Conservation (phyloP, 2,888 invertebrate genomes). For the Trachelus stipa region DNA sequence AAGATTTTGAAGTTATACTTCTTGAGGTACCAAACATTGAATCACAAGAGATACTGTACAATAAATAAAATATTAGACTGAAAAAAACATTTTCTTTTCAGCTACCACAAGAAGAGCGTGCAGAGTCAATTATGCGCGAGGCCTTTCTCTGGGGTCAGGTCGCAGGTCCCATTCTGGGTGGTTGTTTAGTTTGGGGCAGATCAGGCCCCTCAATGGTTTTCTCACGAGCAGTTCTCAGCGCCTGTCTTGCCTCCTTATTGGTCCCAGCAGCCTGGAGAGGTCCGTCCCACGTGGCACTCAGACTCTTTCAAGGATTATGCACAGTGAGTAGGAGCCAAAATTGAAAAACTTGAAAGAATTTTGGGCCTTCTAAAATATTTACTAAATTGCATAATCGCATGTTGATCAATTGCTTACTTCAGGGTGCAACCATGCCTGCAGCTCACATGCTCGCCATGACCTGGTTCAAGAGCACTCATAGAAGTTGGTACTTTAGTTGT, state of each 20-base stretch:
- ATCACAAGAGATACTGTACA: not conserved
- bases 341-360: not conserved
- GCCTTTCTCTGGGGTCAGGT: constrained; percentile 72
- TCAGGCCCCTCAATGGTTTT: constrained; percentile 71
- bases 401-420: constrained; percentile 21
- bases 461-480: constrained; percentile 71
- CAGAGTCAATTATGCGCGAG: constrained; percentile 70
- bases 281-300: constrained; percentile 70
- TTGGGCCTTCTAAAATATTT: not conserved
- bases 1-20: constrained; percentile 59
- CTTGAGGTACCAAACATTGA: constrained; percentile 47
- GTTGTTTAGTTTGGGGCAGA: constrained; percentile 70
- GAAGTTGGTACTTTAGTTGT: constrained; percentile 71
- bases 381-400: not conserved
- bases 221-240: constrained; percentile 70
- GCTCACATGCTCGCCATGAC: constrained; percentile 72
- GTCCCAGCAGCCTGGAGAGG: constrained; percentile 72
- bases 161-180: constrained; percentile 69
- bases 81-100: constrained; percentile 24
- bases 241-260: constrained; percentile 69
- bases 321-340: constrained; percentile 62
- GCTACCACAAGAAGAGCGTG: constrained; percentile 70
- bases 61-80: constrained; percentile 4
- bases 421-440: constrained; percentile 73
- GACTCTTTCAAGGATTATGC: constrained; percentile 71